A percentile compares a stretch with the other conserved stretches of the same genome.
Conservation (phyloP, 2,113 vertebrate species). For the Dipodomys ordii region DNA sequence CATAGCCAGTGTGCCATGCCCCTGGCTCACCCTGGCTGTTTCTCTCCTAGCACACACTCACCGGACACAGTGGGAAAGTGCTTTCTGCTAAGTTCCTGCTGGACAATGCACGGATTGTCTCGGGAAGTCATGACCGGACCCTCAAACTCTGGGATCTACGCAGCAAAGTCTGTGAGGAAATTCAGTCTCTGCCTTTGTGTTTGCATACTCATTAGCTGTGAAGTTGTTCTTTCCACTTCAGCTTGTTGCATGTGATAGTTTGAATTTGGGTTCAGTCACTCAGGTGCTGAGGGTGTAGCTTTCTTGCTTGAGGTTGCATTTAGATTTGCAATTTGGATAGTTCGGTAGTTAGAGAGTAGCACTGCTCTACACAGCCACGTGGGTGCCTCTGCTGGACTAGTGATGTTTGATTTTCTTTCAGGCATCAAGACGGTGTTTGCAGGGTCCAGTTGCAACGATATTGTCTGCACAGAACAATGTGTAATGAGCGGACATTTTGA, state of each 20-base stretch:
- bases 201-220: rapidly evolving
- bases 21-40: background rate
- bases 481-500: slow-evolving; percentile 99
- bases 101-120: slow-evolving; percentile 98
- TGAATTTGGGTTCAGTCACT: background rate
- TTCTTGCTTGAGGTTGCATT: background rate
- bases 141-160: slow-evolving; percentile 99
- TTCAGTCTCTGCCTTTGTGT: slow-evolving; percentile 22
- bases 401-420: slow-evolving; percentile 75
- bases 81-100: slow-evolving; percentile 96
- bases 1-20: rapidly evolving
- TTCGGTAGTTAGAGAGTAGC: background rate
- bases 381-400: background rate
- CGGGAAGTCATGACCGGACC: slow-evolving; percentile 97
- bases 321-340: rapidly evolving
- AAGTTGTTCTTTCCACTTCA: background rate
- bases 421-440: slow-evolving; percentile 99
- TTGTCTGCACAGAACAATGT: slow-evolving; percentile 98
- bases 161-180: slow-evolving; percentile 98
- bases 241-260: background rate
- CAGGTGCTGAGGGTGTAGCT: too few species aligned
- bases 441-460: slow-evolving; percentile 98
- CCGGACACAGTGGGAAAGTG: slow-evolving; percentile 98
- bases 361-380: rapidly evolving
- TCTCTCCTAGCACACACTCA: slow-evolving; percentile 94